Evolutionary conservation across 2,797 vertebrate genomes (phyloP).

Genomic region (Arrhamphus sclerolepis): DNA sequence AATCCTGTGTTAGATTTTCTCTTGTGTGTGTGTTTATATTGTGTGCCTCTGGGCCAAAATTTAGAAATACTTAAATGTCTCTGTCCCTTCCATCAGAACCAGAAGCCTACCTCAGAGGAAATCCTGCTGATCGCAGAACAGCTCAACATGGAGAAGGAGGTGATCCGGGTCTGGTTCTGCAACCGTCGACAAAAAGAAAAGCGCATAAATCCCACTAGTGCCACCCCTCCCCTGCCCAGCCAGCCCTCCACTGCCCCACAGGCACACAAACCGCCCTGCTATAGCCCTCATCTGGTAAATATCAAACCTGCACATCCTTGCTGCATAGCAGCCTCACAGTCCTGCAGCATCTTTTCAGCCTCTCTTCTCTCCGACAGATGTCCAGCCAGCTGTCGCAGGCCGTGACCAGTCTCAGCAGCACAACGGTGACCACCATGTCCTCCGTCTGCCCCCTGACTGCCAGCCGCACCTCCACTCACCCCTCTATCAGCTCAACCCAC

Average conservation of each 20-base stretch:
- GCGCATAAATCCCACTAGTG: slow-evolving; percentile 91
- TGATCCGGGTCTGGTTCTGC: slow-evolving; percentile 96
- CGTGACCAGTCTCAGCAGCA: slow-evolving; percentile 89
- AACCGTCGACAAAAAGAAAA: slow-evolving; percentile 95
- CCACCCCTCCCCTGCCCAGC: slow-evolving; percentile 87
- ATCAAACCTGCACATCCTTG: background rate
- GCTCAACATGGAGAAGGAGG: slow-evolving; percentile 95
- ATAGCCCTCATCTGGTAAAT: slow-evolving; percentile 89
- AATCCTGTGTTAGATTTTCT: too few species aligned
- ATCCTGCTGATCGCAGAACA: slow-evolving; percentile 91
- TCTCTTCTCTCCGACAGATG: slow-evolving; percentile 69
- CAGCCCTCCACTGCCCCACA: slow-evolving; percentile 76
- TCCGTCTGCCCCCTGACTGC: slow-evolving; percentile 86
- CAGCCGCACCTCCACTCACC: slow-evolving; percentile 83
- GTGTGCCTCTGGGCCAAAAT: too few species aligned
- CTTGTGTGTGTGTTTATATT: too few species aligned
- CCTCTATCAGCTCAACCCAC: slow-evolving; percentile 78
- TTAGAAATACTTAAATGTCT: background rate
- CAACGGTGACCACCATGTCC: slow-evolving; percentile 92
- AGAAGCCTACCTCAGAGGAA: slow-evolving; percentile 97
- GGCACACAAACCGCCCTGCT: slow-evolving; percentile 86
- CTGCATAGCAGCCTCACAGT: background rate
- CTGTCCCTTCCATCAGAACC: slow-evolving; percentile 81
- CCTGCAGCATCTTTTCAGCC: background rate
- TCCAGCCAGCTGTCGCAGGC: slow-evolving; percentile 86